These are phyloP conservation scores for Lepas anatifera DNA, from an alignment of 2,888 invertebrate genomes.

Conservation along the genomic window DNA sequence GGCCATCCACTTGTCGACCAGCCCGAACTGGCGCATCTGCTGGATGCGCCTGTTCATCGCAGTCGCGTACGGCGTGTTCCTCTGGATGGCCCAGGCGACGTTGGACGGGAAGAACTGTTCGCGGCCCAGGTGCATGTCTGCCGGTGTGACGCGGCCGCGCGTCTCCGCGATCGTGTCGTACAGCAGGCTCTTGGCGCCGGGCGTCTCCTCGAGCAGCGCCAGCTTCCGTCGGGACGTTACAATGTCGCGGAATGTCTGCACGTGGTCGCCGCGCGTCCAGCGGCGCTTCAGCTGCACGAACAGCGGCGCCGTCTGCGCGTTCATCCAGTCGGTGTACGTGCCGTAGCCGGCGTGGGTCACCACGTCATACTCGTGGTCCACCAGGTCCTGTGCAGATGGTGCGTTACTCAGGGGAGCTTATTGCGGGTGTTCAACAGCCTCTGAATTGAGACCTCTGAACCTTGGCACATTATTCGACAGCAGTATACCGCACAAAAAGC, in stretches of 20 bases:
- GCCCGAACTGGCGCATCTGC: conserved; percentile 1
- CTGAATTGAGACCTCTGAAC: no score
- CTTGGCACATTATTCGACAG: no score
- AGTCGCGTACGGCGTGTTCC: background rate
- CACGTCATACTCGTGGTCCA: background rate
- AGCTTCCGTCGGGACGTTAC: background rate
- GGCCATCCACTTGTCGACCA: conserved; percentile 2
- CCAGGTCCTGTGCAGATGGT: background rate
- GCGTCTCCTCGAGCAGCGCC: conserved; percentile 5
- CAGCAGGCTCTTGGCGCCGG: background rate
- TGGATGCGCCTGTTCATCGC: background rate
- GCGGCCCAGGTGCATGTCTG: conserved; percentile 1
- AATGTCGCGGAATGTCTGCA: background rate
- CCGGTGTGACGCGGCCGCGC: background rate
- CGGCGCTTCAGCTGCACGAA: background rate
- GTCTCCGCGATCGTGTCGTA: conserved; percentile 1
- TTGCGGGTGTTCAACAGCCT: no score
- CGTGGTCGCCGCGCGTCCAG: conserved; percentile 6
- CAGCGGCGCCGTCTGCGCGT: conserved; percentile 3
- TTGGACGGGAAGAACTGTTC: background rate
- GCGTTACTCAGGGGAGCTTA: background rate
- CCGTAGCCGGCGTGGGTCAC: conserved; percentile 1
- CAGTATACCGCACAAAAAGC: no score
- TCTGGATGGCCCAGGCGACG: background rate
- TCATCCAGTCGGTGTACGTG: conserved; percentile 9